Conservation (phyloP, 1,140 invertebrate genomes). For the Drosophila punjabiensis region DNA sequence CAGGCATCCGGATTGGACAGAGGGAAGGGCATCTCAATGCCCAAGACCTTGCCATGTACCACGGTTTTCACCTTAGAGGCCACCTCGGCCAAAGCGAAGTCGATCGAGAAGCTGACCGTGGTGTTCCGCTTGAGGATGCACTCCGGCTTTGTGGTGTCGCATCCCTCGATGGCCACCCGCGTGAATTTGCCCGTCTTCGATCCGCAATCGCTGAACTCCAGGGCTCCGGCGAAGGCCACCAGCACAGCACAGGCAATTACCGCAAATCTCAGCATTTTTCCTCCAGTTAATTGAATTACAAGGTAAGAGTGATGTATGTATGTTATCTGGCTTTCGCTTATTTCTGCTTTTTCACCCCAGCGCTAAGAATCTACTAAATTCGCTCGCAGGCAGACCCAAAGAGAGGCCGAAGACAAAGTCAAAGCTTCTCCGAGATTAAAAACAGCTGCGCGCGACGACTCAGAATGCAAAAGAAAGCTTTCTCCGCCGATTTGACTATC, state of each 20-base stretch:
- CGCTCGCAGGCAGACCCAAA: conserved; percentile 7
- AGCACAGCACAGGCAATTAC: conserved; percentile 53
- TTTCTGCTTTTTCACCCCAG: conserved; percentile 35
- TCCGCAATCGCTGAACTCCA: conserved; percentile 83
- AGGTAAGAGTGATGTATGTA: conserved; percentile 25
- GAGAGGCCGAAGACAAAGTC: conserved; percentile 22
- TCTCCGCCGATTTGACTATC: conserved; percentile 22
- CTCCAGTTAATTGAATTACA: conserved; percentile 71
- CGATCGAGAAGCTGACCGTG: conserved; percentile 88
- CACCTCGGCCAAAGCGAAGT: conserved; percentile 86
- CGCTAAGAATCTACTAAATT: conserved; percentile 69
- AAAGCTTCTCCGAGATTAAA: conserved; percentile 36
- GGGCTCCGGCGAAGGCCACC: conserved; percentile 43
- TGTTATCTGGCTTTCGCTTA: conserved; percentile 10
- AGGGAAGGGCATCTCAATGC: conserved; percentile 90
- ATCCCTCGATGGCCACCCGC: conserved; percentile 87
- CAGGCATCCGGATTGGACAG: conserved; percentile 90
- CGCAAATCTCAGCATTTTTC: conserved; percentile 63
- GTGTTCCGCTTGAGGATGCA: conserved; percentile 88
- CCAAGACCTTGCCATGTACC: conserved; percentile 90
- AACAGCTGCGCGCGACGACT: conserved; percentile 66
- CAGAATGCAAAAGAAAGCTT: conserved; percentile 35
- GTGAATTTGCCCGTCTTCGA: conserved; percentile 87
- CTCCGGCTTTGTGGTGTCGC: conserved; percentile 86
- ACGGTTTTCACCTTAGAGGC: conserved; percentile 86